Evolutionary conservation across 2,113 vertebrate species (phyloP).

Genomic region (Neolamprologus cancellatus): DNA sequence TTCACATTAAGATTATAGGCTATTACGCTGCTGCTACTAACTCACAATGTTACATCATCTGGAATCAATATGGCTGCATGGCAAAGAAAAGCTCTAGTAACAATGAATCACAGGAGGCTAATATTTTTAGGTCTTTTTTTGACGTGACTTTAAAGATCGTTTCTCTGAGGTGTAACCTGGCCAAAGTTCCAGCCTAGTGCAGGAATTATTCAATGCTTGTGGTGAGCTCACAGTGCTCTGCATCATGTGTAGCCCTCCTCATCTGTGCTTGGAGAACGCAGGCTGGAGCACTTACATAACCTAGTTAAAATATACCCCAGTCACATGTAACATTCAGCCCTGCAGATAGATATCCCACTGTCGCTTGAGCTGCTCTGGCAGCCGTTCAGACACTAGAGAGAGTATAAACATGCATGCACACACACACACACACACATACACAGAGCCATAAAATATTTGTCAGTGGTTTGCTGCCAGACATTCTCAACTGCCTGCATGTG

Average conservation of each 20-base stretch:
- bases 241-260: constrained; percentile 63
- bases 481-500: constrained; percentile 60
- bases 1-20: constrained; percentile 20
- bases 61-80: constrained; percentile 5
- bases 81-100: neutral
- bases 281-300: constrained; percentile 75
- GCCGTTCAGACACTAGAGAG: constrained; percentile 55
- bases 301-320: constrained; percentile 73
- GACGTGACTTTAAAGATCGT: neutral
- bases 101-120: neutral
- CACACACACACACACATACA: neutral
- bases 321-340: constrained; percentile 75
- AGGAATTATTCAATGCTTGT: constrained; percentile 55
- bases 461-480: constrained; percentile 55
- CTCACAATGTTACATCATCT: constrained; percentile 29
- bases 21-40: neutral
- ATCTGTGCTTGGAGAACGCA: constrained; percentile 60
- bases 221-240: constrained; percentile 54
- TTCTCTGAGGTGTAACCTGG: neutral
- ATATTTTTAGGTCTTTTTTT: neutral
- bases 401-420: constrained; percentile 2
- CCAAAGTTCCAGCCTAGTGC: neutral
- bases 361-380: constrained; percentile 66
- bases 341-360: constrained; percentile 68
- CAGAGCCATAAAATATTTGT: constrained; percentile 52